Base-by-base conservation (phyloP, 2,888 invertebrate genomes). In the Cordylochernes scorpioides region DNA sequence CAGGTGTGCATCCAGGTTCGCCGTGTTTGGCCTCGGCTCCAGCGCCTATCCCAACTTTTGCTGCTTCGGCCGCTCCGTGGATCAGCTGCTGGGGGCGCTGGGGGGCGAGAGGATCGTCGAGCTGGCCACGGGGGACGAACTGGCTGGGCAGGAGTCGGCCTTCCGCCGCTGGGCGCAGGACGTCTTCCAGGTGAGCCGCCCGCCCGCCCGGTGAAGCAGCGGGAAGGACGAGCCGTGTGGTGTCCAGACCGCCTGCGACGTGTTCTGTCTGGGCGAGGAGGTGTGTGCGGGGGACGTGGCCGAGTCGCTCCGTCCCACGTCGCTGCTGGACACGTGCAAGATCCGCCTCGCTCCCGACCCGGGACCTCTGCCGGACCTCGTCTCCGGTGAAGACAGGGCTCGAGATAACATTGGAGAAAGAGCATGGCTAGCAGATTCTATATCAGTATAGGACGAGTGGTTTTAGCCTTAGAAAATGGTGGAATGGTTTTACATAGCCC, bases 1-100 rank as follows among this genome's bases (percentile, higher is more conserved):
- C n/a, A n/a, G n/a, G n/a, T n/a, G n/a, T n/a, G n/a, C n/a, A n/a
- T 22, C 14, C 4, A 71, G 73, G 46, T 91, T 77, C 48, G 82
- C 84, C 0, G 86, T 88, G 3, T 88, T 88, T 49, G 84, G 77
- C 0, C 59, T 91, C 28, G 88, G 88, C 14, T 86, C 86, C 5
- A 80, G 82, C 42, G 86, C 88, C 1, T 91, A 91, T 52, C 88
- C 88, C 1, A 84, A 88, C 54, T 91, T 86, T 52, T 82, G 84
- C 54, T 78, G 82, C 31, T 88, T 84, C 48, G 88, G 82, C 3
- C 72, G 77, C 48, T 84, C 78, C 49, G 71, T 88, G 35, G 86
- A 91, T 54, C 77, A 75, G 47, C 62, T 84, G 38, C 57, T 88
- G 10, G 71, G 71, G 2, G 78, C 82, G 52, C 60, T 88, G 27